Evolutionary conservation across 2,113 vertebrate genomes (phyloP).

Genomic region (Varanus salvator): DNA sequence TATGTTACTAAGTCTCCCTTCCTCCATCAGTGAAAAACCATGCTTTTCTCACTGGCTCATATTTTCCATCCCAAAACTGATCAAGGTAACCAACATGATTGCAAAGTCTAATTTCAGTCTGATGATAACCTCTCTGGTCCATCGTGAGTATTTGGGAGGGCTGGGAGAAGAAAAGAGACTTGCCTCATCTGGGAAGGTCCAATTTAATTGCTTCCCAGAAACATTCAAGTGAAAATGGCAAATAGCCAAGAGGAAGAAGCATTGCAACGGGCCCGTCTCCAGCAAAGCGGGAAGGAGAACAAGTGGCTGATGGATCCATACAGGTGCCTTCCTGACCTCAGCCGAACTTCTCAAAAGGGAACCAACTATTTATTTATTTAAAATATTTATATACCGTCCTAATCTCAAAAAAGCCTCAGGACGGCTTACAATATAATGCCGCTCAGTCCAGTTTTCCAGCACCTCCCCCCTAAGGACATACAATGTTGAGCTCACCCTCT

Average conservation of each 20-base stretch:
- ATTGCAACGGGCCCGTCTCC: neutral
- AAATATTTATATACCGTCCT: too few species aligned
- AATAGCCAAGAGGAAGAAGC: slow-evolving; percentile 39
- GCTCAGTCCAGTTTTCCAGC: too few species aligned
- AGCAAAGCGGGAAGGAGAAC: slow-evolving; percentile 37
- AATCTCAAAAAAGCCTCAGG: too few species aligned
- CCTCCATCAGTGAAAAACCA: slow-evolving; percentile 15
- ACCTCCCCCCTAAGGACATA: neutral
- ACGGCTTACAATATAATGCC: too few species aligned
- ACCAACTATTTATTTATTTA: neutral
- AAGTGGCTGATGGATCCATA: slow-evolving; percentile 32
- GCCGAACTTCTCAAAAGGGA: neutral
- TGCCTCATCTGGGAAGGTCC: slow-evolving; percentile 63
- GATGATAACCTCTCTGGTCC: slow-evolving; percentile 71
- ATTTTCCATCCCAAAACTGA: slow-evolving; percentile 56
- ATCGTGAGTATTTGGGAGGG: slow-evolving; percentile 68
- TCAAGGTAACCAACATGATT: slow-evolving; percentile 72
- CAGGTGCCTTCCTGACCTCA: slow-evolving; percentile 11
- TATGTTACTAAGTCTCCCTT: slow-evolving; percentile 41
- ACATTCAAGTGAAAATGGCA: slow-evolving; percentile 66
- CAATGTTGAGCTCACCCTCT: too few species aligned
- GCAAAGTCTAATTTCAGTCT: slow-evolving; percentile 72
- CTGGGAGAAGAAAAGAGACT: neutral
- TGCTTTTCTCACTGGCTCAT: slow-evolving; percentile 41
- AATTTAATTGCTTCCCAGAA: slow-evolving; percentile 66